A percentile compares a stretch with the other conserved stretches of the same genome.
Evolutionary conservation across 2,888 invertebrate genomes (phyloP).

Genomic region (Amblyjoppa fuscipennis): DNA sequence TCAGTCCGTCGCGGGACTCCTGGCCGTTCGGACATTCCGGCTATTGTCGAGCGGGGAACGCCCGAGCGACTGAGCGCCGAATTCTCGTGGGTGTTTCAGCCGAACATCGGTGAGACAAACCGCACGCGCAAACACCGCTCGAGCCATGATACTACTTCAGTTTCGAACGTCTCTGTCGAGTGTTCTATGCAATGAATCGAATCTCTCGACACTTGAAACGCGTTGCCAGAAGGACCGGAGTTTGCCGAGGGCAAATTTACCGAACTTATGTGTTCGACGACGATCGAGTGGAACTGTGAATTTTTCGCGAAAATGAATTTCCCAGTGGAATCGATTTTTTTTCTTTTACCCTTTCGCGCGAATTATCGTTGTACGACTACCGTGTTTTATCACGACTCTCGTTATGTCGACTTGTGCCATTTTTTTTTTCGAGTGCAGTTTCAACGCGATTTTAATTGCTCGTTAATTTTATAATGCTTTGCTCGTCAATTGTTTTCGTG

Average conservation of each 20-base stretch:
- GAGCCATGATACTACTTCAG: neutral
- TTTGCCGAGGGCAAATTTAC: neutral
- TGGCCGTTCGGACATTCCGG: neutral
- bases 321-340: neutral
- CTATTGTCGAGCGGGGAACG: neutral
- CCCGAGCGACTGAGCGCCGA: neutral
- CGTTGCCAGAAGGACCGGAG: neutral
- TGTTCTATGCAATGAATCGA: neutral
- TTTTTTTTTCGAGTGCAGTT: no score
- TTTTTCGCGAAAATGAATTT: neutral
- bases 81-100: neutral
- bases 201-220: neutral
- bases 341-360: neutral
- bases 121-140: neutral
- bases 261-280: neutral
- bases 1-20: neutral
- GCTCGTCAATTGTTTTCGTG: no score
- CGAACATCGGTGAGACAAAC: neutral
- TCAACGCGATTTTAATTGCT: no score
- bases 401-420: no score
- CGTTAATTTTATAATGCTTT: no score
- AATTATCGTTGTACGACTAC: neutral
- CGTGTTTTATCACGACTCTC: no score
- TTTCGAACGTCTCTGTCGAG: neutral
- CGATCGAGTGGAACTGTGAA: no score